Percentiles rank a stretch among this genome's conserved stretches.
Conservation (phyloP, 2,888 invertebrate genomes). For the Rhopalosiphum nymphaeae region DNA sequence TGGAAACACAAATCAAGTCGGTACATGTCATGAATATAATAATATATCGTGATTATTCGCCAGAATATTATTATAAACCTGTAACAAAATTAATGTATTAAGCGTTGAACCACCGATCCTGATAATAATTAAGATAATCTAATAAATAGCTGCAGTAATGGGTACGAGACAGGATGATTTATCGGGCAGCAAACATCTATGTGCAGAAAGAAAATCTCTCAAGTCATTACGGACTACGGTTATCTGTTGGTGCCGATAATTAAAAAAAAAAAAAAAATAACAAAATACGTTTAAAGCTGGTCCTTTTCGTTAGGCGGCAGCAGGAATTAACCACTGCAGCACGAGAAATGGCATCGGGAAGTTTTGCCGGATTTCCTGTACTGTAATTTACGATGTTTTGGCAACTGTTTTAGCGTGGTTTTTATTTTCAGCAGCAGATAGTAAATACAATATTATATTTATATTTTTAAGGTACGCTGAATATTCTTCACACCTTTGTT, state of each 20-base stretch:
- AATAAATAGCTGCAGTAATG: conserved; percentile 6
- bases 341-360: conserved; percentile 5
- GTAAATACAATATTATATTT: conserved; percentile 15
- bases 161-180: conserved; percentile 38
- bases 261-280: conserved; percentile 30
- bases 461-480: neutral
- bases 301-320: neutral
- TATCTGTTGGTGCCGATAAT: conserved; percentile 39
- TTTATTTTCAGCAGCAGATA: neutral
- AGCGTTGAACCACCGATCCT: neutral
- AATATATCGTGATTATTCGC: neutral
- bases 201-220: conserved; percentile 18
- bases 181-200: neutral
- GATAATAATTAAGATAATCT: neutral
- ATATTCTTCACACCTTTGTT: neutral
- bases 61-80: neutral
- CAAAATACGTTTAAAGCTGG: neutral
- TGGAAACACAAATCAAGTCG: neutral
- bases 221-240: conserved; percentile 43
- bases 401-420: neutral
- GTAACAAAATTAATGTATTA: neutral
- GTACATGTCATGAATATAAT: too few relatives aligned
- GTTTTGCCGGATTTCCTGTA: conserved; percentile 40
- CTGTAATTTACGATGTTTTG: conserved; percentile 50
- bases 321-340: conserved; percentile 35